A percentile compares a stretch with the other conserved stretches of the same genome.
These are phyloP conservation scores for Tautogolabrus adspersus DNA, from an alignment of 2,113 vertebrate genomes.

Conservation along the genomic window DNA sequence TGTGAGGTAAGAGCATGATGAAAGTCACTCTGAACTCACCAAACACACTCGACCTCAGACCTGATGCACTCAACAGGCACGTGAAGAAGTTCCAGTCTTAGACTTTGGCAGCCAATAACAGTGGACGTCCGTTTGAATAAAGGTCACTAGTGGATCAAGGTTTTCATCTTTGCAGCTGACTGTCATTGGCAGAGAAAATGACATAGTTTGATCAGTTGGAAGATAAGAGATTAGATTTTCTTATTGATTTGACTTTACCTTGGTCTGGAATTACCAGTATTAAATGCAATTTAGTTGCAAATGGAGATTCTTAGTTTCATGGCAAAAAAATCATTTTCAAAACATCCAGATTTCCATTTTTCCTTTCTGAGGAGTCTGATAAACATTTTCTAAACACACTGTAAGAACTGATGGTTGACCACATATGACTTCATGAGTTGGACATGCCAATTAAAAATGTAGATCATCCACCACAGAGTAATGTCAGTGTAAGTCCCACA, in stretches of 20 bases:
- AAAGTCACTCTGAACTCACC: background rate
- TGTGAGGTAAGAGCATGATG: constrained; percentile 44
- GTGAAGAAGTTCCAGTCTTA: constrained; percentile 18
- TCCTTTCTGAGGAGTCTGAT: no score
- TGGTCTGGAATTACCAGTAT: no score
- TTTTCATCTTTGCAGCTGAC: constrained; percentile 50
- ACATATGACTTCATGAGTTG: background rate
- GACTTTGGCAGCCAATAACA: constrained; percentile 18
- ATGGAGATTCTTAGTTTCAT: no score
- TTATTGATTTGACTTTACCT: no score
- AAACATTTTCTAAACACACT: no score
- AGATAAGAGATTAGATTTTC: background rate
- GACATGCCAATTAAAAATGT: background rate
- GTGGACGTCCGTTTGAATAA: background rate
- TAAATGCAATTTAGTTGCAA: no score
- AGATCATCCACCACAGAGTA: background rate
- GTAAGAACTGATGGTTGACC: background rate
- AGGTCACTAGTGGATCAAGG: constrained; percentile 13
- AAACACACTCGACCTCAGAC: constrained; percentile 11
- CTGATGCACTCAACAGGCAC: background rate
- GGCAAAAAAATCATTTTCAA: no score
- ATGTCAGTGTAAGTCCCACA: background rate
- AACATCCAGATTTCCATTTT: no score
- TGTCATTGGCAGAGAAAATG: background rate
- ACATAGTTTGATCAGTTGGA: no score